These are phyloP conservation scores for Thripadectes ignobilis DNA, from an alignment of 2,797 vertebrate genomes.

Conservation along the genomic window DNA sequence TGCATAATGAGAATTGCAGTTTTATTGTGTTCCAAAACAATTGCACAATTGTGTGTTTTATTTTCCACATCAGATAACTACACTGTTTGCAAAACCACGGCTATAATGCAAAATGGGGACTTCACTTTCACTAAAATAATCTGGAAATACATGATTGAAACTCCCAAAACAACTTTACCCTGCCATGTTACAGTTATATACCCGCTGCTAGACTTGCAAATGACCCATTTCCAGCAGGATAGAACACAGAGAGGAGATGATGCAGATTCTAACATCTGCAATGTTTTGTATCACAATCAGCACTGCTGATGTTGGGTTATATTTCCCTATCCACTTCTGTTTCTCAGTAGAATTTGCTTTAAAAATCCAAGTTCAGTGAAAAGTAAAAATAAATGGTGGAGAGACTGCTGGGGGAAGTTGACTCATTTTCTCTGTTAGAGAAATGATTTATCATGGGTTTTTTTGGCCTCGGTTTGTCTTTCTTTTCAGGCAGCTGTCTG, in stretches of 20 bases:
- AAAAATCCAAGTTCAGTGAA: slow-evolving; percentile 19
- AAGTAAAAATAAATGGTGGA: background rate
- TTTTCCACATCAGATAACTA: slow-evolving; percentile 50
- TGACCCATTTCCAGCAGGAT: slow-evolving; percentile 4
- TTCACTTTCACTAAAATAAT: slow-evolving; percentile 39
- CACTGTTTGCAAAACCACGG: background rate
- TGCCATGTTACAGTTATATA: slow-evolving; percentile 39
- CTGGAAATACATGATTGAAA: slow-evolving; percentile 10
- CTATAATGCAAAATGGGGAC: slow-evolving; percentile 21
- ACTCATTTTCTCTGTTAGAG: slow-evolving; percentile 9
- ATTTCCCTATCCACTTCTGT: background rate
- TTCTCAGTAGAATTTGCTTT: slow-evolving; percentile 18
- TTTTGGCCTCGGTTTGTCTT: slow-evolving; percentile 27
- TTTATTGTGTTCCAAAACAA: slow-evolving; percentile 40
- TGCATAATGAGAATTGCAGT: slow-evolving; percentile 18
- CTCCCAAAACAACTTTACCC: slow-evolving; percentile 40
- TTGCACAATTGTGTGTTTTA: slow-evolving; percentile 14
- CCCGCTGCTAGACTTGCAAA: slow-evolving; percentile 58
- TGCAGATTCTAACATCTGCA: slow-evolving; percentile 22
- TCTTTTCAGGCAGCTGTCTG: slow-evolving; percentile 1
- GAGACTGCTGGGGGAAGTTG: background rate
- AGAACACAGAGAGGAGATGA: slow-evolving; percentile 11
- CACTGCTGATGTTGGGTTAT: background rate
- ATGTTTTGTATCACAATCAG: background rate
- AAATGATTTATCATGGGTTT: slow-evolving; percentile 29